phyloP scores from a whole-genome alignment of 2,888 invertebrate species.

The Eupithecia vulgata region DNA sequence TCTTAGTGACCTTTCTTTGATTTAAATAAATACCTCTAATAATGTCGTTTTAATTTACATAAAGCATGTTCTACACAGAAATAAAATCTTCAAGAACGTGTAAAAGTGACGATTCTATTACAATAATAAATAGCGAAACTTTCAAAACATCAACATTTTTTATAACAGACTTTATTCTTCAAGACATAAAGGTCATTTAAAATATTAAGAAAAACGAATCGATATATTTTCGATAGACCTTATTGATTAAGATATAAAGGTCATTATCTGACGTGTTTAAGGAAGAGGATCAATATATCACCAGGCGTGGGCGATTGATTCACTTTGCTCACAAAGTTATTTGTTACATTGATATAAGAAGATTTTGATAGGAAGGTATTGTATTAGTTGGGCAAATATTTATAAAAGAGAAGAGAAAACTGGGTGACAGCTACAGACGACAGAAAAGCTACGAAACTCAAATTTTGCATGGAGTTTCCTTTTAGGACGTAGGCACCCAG shows the following conservation, averaged over 20 bases:
- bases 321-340: slow-evolving; percentile 54
- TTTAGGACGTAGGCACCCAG: no score
- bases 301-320: slow-evolving; percentile 55
- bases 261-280: slow-evolving; percentile 22
- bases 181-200: neutral
- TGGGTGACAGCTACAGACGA: no score
- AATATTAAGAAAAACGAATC: neutral
- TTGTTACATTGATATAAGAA: slow-evolving; percentile 44
- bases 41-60: slow-evolving; percentile 27
- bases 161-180: neutral
- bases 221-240: slow-evolving; percentile 16
- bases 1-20: neutral
- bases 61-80: slow-evolving; percentile 25
- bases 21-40: slow-evolving; percentile 17
- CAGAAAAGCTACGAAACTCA: no score
- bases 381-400: no score
- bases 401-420: no score
- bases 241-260: slow-evolving; percentile 17
- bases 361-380: neutral
- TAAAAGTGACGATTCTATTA: slow-evolving; percentile 12
- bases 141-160: neutral
- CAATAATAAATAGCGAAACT: slow-evolving; percentile 19
- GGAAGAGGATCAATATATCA: slow-evolving; percentile 27
- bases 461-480: no score
- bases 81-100: neutral